phyloP scores from a whole-genome alignment of 2,888 invertebrate species.

The Clitarchus hookeri region DNA sequence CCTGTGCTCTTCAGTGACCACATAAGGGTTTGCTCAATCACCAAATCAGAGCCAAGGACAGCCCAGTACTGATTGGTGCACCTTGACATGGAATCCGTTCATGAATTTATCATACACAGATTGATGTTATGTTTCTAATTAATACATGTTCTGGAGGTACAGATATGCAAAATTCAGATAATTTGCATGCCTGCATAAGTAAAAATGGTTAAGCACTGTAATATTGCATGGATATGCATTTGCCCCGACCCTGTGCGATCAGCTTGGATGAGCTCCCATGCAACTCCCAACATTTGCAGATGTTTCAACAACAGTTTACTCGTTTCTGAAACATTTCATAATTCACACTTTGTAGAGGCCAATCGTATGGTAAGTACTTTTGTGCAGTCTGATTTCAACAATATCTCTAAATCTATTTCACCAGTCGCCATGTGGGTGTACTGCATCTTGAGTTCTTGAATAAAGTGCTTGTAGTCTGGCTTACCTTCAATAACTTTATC shows the following conservation, averaged over 20 bases:
- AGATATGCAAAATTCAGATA: background rate
- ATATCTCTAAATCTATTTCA: too few relatives aligned
- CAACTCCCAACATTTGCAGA: background rate
- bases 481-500: too few relatives aligned
- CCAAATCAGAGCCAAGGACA: too few relatives aligned
- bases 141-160: conserved; percentile 15
- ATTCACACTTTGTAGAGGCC: background rate
- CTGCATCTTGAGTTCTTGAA: too few relatives aligned
- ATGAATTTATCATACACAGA: background rate
- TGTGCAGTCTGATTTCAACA: too few relatives aligned
- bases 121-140: background rate
- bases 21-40: too few relatives aligned
- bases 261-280: background rate
- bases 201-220: conserved; percentile 2
- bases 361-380: too few relatives aligned
- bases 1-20: too few relatives aligned
- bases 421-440: too few relatives aligned
- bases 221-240: background rate
- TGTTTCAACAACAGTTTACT: conserved; percentile 10
- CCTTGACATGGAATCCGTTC: background rate
- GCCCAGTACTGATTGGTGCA: background rate
- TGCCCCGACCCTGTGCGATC: background rate
- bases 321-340: background rate
- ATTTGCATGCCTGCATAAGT: background rate
- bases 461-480: too few relatives aligned